Evolutionary conservation across 2,888 invertebrate genomes (phyloP), one percentile per base, ranked within the genome.

Genomic region (Malachius bipustulatus): DNA sequence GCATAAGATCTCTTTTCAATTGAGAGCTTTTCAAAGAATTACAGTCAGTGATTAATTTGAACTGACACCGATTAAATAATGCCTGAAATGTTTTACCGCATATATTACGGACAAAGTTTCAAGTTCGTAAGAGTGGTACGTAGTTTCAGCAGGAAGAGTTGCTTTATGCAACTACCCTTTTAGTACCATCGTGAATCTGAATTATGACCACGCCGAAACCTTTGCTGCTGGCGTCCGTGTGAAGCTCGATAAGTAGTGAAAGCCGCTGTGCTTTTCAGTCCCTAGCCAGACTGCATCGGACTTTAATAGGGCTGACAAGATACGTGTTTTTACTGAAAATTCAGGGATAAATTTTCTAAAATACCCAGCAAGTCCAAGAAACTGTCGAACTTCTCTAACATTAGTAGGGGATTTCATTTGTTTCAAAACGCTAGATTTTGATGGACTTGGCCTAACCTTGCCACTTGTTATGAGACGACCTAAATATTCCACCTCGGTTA

Each of bases 401-500:
- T 36, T 40, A 14, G 32, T 16, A 26, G 45, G n/a, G n/a, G n/a
- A n/a, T n/a, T n/a, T n/a, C n/a, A n/a, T n/a, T n/a, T n/a, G n/a
- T n/a, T n/a, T n/a, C n/a, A n/a, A n/a, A n/a, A n/a, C n/a, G n/a
- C n/a, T n/a, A n/a, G n/a, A n/a, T n/a, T n/a, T n/a, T n/a, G n/a
- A n/a, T n/a, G n/a, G n/a, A n/a, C n/a, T n/a, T n/a, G n/a, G n/a
- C n/a, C n/a, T n/a, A n/a, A n/a, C n/a, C n/a, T n/a, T n/a, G n/a
- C n/a, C n/a, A n/a, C n/a, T n/a, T n/a, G n/a, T n/a, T n/a, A n/a
- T n/a, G 13, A 32, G 11, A 8, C 34, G 37, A 14, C 40, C 45
- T 16, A 52, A 33, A 38, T 54, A 56, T 14, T 43, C 39, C 6
- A 54, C 42, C 2, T 14, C 29, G 13, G 4, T 39, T 16, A n/a